These are phyloP conservation scores for Frieseomelitta varia DNA, from an alignment of 1,140 invertebrate genomes.

Conservation along the genomic window DNA sequence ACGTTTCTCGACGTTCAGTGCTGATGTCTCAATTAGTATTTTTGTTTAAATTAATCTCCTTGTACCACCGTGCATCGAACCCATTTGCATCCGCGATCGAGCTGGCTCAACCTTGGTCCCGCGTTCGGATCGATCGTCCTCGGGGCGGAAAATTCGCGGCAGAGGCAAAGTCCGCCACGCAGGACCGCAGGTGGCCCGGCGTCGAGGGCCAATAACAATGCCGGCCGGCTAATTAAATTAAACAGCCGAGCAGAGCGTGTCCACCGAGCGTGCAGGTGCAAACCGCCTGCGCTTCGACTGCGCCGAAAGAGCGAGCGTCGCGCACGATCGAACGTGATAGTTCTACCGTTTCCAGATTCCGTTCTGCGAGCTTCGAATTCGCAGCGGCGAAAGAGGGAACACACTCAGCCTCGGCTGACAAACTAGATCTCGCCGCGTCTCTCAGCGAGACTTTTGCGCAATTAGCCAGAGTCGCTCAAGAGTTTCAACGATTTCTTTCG, in stretches of 20 bases:
- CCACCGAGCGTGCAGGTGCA: slow-evolving; percentile 51
- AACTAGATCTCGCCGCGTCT: neutral
- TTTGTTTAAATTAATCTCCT: too few relatives aligned
- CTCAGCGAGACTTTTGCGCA: neutral
- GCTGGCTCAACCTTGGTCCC: neutral
- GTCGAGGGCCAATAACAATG: slow-evolving; percentile 46
- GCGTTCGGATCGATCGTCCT: slow-evolving; percentile 16
- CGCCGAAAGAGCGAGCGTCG: slow-evolving; percentile 45
- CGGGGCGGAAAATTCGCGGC: slow-evolving; percentile 20
- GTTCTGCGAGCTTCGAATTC: neutral
- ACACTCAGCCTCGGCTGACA: neutral
- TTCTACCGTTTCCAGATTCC: neutral
- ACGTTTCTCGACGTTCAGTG: too few relatives aligned
- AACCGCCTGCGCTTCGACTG: slow-evolving; percentile 7
- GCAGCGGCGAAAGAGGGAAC: neutral
- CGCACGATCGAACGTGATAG: slow-evolving; percentile 48
- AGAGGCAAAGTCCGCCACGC: neutral
- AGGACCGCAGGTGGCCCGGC: slow-evolving; percentile 32
- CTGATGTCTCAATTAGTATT: too few relatives aligned
- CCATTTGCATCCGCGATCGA: neutral
- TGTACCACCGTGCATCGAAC: neutral
- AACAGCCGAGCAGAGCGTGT: slow-evolving; percentile 51
- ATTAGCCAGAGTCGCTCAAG: neutral
- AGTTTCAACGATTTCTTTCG: neutral
- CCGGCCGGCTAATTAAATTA: slow-evolving; percentile 68